Conservation (phyloP, 1,140 invertebrate species). For the Trinorchestia longiramus region DNA sequence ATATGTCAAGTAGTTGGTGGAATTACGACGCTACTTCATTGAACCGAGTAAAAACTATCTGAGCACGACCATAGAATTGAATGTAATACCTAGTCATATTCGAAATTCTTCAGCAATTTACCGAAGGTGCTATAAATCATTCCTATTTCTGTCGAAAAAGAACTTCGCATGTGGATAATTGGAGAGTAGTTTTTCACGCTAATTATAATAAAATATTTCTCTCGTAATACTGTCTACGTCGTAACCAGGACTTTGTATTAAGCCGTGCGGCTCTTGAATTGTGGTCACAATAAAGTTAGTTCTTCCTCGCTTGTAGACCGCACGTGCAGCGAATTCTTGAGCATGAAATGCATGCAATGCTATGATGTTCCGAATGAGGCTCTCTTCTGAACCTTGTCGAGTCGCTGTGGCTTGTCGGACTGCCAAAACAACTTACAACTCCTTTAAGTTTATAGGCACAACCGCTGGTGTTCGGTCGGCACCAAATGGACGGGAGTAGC, state of each 20-base stretch:
- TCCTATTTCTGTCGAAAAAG: not conserved
- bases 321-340: not conserved
- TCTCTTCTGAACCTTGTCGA: not conserved
- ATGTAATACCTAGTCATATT: not conserved
- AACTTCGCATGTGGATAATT: not conserved
- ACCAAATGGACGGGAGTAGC: not conserved
- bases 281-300: not conserved
- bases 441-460: not conserved
- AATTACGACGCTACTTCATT: too few species aligned
- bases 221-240: not conserved
- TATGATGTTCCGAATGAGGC: not conserved
- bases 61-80: too few species aligned
- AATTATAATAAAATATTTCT: not conserved
- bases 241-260: not conserved
- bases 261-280: not conserved
- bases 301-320: not conserved
- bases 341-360: not conserved
- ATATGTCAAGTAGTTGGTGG: too few species aligned
- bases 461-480: not conserved
- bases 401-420: not conserved
- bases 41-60: too few species aligned
- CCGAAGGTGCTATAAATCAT: not conserved
- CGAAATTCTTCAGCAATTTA: not conserved
- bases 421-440: not conserved
- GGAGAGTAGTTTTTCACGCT: not conserved